Evolutionary conservation across 2,797 vertebrate genomes (phyloP).

Genomic region (Sphenodon punctatus): DNA sequence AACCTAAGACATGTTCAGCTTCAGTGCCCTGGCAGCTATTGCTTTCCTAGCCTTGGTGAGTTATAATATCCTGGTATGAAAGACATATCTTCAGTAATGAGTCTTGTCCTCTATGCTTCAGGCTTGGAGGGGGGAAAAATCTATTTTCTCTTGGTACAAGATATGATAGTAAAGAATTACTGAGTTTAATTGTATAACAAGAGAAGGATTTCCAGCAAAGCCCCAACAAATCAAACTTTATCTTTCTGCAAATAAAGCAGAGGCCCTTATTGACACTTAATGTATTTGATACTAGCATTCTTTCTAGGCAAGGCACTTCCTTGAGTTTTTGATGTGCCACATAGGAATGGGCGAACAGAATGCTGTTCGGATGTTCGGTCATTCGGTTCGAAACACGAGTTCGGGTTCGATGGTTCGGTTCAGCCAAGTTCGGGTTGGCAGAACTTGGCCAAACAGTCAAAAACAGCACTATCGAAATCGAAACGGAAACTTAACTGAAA

Average conservation of each 20-base stretch:
- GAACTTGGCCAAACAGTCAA: too few species aligned
- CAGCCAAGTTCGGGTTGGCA: too few species aligned
- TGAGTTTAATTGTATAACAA: conserved; percentile 53
- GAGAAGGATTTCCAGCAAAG: conserved; percentile 35
- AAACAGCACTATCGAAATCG: too few species aligned
- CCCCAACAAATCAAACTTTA: conserved; percentile 42
- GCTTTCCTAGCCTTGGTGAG: background rate
- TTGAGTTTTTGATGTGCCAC: background rate
- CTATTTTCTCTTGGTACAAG: conserved; percentile 5
- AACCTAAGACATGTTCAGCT: too few species aligned
- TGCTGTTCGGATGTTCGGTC: too few species aligned
- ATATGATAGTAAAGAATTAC: background rate
- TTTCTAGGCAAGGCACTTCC: background rate
- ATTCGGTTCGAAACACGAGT: too few species aligned
- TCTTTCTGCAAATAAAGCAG: conserved; percentile 40
- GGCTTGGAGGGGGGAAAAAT: conserved; percentile 26
- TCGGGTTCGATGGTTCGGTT: too few species aligned
- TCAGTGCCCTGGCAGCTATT: background rate
- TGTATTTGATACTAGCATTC: conserved; percentile 25
- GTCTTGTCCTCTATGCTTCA: background rate
- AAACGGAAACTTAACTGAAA: too few species aligned
- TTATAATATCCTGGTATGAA: background rate
- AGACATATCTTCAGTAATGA: background rate
- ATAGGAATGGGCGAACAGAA: too few species aligned
- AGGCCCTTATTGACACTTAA: conserved; percentile 24